A percentile compares a stretch with the other conserved stretches of the same genome.
These are phyloP conservation scores for Pseudorectes ferrugineus DNA, from an alignment of 2,113 vertebrate genomes.

Conservation along the genomic window DNA sequence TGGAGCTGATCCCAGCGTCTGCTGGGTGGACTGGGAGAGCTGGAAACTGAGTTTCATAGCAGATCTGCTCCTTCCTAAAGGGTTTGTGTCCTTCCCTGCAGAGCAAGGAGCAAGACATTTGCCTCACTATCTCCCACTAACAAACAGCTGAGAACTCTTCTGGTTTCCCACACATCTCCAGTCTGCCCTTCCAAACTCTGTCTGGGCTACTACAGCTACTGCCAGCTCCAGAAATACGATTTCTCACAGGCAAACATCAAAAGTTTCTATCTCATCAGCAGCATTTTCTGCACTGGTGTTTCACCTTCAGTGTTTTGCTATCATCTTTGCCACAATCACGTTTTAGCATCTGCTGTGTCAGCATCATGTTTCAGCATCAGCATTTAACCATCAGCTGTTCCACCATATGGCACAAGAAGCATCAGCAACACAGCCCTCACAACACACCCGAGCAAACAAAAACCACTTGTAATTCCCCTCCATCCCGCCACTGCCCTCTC, in stretches of 20 bases:
- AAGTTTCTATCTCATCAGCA: background rate
- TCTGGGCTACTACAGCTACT: background rate
- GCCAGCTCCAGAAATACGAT: background rate
- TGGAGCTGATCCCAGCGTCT: background rate
- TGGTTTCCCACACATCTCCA: background rate
- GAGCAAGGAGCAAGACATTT: background rate
- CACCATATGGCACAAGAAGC: constrained; percentile 59
- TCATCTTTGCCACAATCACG: constrained; percentile 38
- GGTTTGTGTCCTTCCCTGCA: background rate
- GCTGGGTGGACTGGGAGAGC: background rate
- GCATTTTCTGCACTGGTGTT: background rate
- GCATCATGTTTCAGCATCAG: constrained; percentile 60
- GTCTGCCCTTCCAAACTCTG: background rate
- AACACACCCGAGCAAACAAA: background rate
- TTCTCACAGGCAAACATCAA: background rate
- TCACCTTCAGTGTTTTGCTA: constrained; percentile 54
- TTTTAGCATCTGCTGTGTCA: constrained; percentile 63
- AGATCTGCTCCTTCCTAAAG: background rate
- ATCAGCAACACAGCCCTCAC: constrained; percentile 17
- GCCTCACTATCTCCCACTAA: background rate
- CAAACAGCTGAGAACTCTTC: background rate
- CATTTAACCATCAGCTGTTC: constrained; percentile 68
- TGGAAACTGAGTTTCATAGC: background rate
- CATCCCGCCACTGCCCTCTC: background rate
- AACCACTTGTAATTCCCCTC: background rate